Evolutionary conservation across 2,113 vertebrate species (phyloP).

Genomic region (Amazona vittata): DNA sequence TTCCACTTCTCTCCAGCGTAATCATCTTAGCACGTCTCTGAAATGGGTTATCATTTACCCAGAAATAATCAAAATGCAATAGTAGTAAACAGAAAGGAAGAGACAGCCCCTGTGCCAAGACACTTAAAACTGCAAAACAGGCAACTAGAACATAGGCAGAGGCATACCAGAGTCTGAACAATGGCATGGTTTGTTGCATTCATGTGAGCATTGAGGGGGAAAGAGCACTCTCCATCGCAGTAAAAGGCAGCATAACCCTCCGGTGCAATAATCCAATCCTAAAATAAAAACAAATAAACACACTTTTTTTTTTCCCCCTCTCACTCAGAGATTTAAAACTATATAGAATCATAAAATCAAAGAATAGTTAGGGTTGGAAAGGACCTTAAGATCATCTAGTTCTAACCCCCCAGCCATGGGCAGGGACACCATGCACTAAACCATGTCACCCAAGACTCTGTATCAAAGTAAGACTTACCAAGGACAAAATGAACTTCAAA

Average conservation of each 20-base stretch:
- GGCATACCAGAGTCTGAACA: slow-evolving; percentile 94
- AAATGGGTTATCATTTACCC: neutral
- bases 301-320: neutral
- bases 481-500: neutral
- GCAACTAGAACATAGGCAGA: neutral
- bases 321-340: neutral
- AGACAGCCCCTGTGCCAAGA: neutral
- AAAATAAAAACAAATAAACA: neutral
- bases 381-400: neutral
- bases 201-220: slow-evolving; percentile 98
- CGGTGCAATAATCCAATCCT: slow-evolving; percentile 99
- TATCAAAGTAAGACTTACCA: neutral
- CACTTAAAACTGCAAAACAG: neutral
- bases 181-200: slow-evolving; percentile 99
- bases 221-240: slow-evolving; percentile 97
- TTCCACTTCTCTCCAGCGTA: neutral
- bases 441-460: neutral
- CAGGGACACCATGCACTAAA: neutral
- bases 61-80: neutral
- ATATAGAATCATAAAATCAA: neutral
- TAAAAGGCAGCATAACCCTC: slow-evolving; percentile 98
- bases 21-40: neutral
- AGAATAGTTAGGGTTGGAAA: neutral
- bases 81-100: neutral
- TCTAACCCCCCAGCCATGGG: neutral